Evolutionary conservation across 2,888 invertebrate genomes (phyloP), one percentile per base, ranked within the genome.

Genomic region (Drosophila subquinaria): DNA sequence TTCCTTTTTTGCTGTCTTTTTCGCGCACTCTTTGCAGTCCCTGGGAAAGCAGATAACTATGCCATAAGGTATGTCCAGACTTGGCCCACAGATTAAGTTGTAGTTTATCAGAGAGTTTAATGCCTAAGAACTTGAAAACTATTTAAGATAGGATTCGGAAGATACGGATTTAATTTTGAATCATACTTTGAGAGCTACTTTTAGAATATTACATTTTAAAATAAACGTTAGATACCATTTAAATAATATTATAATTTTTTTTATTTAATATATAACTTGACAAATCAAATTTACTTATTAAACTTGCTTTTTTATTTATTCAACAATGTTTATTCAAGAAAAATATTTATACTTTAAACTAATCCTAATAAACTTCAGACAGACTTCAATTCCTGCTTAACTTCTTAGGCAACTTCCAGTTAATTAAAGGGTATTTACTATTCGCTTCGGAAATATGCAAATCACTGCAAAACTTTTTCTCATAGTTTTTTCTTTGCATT

Each of bases 1-100:
- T 83, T 79, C 67, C 47, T 27, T 52, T 23, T 47, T 40, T 38
- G n/a, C 55, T 48, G 30, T 23, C 23, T 55, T 67, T 52, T 43
- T 59, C 36, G 33, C 20, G 42, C 27, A 59, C 53, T 48, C 48
- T 40, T 35, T 27, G 15, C 53, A 40, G 17, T 9, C 17, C 52
- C 51, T 43, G 52, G 4, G 23, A 47, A 52, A 51, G 36, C 20
- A 27, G 13, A 57, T 50, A 61, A 63, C 61, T 48, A 45, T 59
- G 48, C 57, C 38, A 53, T 51, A 55, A 40, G 20, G 30, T 17
- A 60, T 48, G 42, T 42, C 17, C 35, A 35, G 4, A 33, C 35
- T 47, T 23, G 38, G 11, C 10, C n/a, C 40, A 15, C 33, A n/a
- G 51, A 51, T 43, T 23, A 23, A 35, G 23, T 33, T 15, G 15